Conservation (phyloP, 2,113 vertebrate genomes). For the Alexandromys fortis region DNA sequence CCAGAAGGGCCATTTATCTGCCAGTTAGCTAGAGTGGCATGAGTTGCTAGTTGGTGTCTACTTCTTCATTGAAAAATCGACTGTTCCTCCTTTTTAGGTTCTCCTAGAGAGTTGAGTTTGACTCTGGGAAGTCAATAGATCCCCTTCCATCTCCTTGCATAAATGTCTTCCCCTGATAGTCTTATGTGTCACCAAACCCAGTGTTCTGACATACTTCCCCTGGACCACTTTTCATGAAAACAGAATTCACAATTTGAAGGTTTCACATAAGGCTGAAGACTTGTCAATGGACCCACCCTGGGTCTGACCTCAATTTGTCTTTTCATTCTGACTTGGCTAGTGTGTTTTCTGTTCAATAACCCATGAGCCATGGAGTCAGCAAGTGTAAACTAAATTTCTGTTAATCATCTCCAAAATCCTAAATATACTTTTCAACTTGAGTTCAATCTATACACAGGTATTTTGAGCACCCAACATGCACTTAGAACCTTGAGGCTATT, state of each 20-base stretch:
- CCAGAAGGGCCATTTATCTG: neutral
- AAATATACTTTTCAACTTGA: neutral
- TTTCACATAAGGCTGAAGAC: neutral
- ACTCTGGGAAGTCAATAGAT: neutral
- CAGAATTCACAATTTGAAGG: neutral
- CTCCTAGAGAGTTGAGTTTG: neutral
- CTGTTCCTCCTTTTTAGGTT: neutral
- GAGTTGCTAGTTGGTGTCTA: slow-evolving; percentile 25
- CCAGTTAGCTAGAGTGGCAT: neutral
- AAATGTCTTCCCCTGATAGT: neutral
- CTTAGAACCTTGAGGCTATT: too few relatives aligned
- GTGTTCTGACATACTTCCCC: neutral
- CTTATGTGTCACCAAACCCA: neutral
- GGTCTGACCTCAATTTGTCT: neutral
- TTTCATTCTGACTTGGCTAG: neutral
- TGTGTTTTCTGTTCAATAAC: neutral
- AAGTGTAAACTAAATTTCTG: neutral
- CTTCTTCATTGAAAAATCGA: neutral
- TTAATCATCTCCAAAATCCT: neutral
- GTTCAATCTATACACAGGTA: neutral
- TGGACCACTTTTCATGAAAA: slow-evolving; percentile 8
- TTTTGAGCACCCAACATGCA: neutral
- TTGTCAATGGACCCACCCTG: neutral
- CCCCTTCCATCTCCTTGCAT: neutral
- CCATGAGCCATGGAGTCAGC: neutral